Conservation (phyloP, 2,888 invertebrate genomes). For the Mesorhabditis sp. region DNA sequence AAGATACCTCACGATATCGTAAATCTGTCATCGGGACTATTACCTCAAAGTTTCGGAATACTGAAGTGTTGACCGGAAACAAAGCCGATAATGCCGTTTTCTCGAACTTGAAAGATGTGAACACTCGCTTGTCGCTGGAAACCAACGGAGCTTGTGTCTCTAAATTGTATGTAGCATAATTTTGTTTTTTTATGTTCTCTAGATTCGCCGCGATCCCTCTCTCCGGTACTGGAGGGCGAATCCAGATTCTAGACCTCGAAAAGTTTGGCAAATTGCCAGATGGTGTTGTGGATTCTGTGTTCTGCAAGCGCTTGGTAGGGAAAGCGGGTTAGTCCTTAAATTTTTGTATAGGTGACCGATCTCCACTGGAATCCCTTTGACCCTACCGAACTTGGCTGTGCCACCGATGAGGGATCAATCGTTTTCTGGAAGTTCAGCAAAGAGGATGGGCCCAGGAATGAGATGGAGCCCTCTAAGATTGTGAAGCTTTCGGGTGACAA, state of each 20-base stretch:
- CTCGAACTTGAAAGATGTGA: constrained; percentile 49
- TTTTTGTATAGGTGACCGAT: constrained; percentile 64
- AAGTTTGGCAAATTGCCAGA: constrained; percentile 61
- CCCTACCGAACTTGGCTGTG: constrained; percentile 74
- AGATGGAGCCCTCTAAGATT: constrained; percentile 31
- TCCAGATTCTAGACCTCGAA: constrained; percentile 75
- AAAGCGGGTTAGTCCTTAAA: neutral
- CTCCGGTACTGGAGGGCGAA: constrained; percentile 82
- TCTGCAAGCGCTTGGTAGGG: constrained; percentile 78
- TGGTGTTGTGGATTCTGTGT: constrained; percentile 79
- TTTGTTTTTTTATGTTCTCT: constrained; percentile 3
- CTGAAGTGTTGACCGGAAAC: constrained; percentile 31
- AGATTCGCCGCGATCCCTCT: constrained; percentile 73
- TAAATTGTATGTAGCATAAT: neutral
- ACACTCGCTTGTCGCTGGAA: constrained; percentile 50
- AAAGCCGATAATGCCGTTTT: constrained; percentile 36
- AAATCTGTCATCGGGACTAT: constrained; percentile 45
- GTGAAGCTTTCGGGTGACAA: constrained; percentile 41
- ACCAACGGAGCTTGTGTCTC: constrained; percentile 37
- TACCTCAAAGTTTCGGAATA: constrained; percentile 51
- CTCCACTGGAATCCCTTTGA: constrained; percentile 92
- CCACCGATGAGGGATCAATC: constrained; percentile 72
- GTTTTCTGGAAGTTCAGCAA: constrained; percentile 31
- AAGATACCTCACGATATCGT: neutral
- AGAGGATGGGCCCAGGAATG: constrained; percentile 29